Evolutionary conservation across 2,113 vertebrate genomes (phyloP).

Genomic region (cat (Felis catus)): F.catus_Fca126_mat1.0 CM031414.1:5121501-5122000

Average conservation of each 20-base stretch:
- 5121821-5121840: not conserved
- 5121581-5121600: not conserved
- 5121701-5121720: not conserved
- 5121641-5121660: not conserved
- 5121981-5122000: not conserved
- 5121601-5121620: not conserved
- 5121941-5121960: too few species aligned
- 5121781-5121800: not conserved
- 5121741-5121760: not conserved
- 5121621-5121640: not conserved
- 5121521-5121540: not conserved
- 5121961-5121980: not conserved
- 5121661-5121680: not conserved
- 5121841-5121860: not conserved
- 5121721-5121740: too few species aligned
- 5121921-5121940: not conserved
- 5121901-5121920: too few species aligned
- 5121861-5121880: not conserved
- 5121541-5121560: not conserved
- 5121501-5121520: not conserved
- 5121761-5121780: not conserved
- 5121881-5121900: too few species aligned
- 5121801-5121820: not conserved
- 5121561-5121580: not conserved
- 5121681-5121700: too few species aligned